Evolutionary conservation across 2,888 invertebrate species (phyloP).

Genomic region (Cantharis rustica): DNA sequence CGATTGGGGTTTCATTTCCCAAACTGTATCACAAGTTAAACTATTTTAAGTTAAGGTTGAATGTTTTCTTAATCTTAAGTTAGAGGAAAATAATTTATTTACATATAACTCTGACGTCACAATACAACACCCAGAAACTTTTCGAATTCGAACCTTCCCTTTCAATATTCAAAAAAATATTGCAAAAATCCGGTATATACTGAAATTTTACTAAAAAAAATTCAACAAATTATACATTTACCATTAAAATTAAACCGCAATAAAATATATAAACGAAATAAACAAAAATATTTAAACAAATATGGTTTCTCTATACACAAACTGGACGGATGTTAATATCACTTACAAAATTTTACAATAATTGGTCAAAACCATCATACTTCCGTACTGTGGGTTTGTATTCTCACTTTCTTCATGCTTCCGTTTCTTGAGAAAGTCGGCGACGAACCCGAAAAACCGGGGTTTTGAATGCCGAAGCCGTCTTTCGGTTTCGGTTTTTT

Average conservation of each 20-base stretch:
- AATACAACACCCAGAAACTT: background rate
- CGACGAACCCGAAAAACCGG: conserved; percentile 81
- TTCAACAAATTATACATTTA: conserved; percentile 7
- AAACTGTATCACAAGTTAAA: conserved; percentile 11
- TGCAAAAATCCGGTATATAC: background rate
- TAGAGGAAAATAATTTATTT: background rate
- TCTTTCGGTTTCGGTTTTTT: conserved; percentile 77
- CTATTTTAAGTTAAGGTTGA: background rate
- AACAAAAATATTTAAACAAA: conserved; percentile 24
- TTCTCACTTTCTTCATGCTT: conserved; percentile 88
- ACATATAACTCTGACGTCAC: background rate
- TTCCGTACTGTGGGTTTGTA: conserved; percentile 90
- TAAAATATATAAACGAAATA: conserved; percentile 4
- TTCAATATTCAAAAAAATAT: background rate
- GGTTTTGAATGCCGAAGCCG: conserved; percentile 85
- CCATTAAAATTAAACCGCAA: conserved; percentile 5
- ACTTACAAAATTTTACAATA: conserved; percentile 12
- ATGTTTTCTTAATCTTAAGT: background rate
- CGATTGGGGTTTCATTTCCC: background rate
- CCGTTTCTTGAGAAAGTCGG: conserved; percentile 83
- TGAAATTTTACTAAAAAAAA: background rate
- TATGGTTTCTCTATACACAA: conserved; percentile 11
- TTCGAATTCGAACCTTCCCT: background rate
- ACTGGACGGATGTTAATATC: conserved; percentile 12
- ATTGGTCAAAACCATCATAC: conserved; percentile 54